These are phyloP conservation scores for Trisateles emortualis DNA, from an alignment of 2,888 invertebrate genomes.

Conservation along the genomic window DNA sequence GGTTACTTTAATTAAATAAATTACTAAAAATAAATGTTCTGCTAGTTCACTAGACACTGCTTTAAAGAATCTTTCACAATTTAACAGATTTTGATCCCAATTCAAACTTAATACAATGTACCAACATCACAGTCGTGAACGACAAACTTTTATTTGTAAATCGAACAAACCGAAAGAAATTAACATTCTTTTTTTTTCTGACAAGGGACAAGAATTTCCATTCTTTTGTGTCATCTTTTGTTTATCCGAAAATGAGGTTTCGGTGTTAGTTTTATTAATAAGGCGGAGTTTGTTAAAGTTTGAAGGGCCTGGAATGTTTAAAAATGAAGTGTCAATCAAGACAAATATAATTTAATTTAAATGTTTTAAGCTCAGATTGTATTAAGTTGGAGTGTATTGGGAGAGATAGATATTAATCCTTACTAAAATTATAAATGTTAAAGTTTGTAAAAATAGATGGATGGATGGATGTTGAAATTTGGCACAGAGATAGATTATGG, in stretches of 20 bases:
- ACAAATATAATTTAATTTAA: background rate
- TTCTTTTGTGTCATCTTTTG: conserved; percentile 24
- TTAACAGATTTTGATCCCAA: background rate
- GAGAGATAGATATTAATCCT: too few species aligned
- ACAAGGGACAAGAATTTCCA: conserved; percentile 29
- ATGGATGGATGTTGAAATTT: too few species aligned
- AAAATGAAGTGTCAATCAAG: conserved; percentile 4
- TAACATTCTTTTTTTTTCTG: conserved; percentile 42
- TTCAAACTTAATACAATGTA: background rate
- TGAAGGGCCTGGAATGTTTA: background rate
- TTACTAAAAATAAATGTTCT: too few species aligned
- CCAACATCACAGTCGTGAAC: background rate
- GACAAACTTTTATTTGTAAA: conserved; percentile 39
- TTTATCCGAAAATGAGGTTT: conserved; percentile 33
- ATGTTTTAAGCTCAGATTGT: too few species aligned
- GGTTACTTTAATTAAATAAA: too few species aligned
- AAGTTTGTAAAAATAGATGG: too few species aligned
- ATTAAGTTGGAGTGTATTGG: too few species aligned
- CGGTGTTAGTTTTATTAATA: conserved; percentile 25
- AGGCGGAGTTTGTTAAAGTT: conserved; percentile 11
- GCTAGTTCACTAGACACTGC: too few species aligned
- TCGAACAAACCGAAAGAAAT: conserved; percentile 48
- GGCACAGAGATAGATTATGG: too few species aligned
- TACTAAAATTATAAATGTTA: too few species aligned
- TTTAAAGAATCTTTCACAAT: background rate